These are phyloP conservation scores for Psix sp. DNA, from an alignment of 1,140 invertebrate genomes.

Conservation along the genomic window DNA sequence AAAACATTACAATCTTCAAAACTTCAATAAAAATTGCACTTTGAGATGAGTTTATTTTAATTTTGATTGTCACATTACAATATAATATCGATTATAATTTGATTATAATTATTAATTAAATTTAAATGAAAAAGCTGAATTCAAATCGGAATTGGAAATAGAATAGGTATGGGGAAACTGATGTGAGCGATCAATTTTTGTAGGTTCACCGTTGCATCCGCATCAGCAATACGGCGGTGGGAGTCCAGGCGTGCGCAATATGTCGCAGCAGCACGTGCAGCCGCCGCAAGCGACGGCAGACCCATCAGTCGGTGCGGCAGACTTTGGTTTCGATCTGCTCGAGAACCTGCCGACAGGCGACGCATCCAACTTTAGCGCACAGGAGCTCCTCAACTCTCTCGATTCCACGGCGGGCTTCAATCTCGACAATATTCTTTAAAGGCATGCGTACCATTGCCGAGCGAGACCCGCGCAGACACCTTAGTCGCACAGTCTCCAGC, in stretches of 20 bases:
- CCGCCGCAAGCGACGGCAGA: slow-evolving; percentile 70
- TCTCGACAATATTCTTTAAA: slow-evolving; percentile 76
- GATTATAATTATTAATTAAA: too few relatives aligned
- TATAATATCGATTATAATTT: too few relatives aligned
- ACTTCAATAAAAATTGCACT: too few relatives aligned
- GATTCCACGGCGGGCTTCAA: slow-evolving; percentile 79
- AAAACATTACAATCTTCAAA: too few relatives aligned
- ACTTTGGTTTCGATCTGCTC: slow-evolving; percentile 88
- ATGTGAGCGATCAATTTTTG: slow-evolving; percentile 11
- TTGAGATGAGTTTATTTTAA: too few relatives aligned
- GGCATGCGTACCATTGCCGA: slow-evolving; percentile 19
- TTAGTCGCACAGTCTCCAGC: too few relatives aligned
- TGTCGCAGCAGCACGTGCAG: slow-evolving; percentile 70
- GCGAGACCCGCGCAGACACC: neutral
- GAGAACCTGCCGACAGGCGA: slow-evolving; percentile 84
- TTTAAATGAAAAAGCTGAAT: neutral
- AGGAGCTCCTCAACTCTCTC: slow-evolving; percentile 86
- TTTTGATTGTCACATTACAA: too few relatives aligned
- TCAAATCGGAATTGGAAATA: neutral
- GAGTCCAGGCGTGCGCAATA: slow-evolving; percentile 68
- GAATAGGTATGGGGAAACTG: neutral
- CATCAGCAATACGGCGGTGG: slow-evolving; percentile 73
- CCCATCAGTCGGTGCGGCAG: slow-evolving; percentile 77
- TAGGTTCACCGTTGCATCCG: slow-evolving; percentile 73
- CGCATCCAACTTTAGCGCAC: slow-evolving; percentile 83